These are phyloP conservation scores for Gila robusta DNA, from an alignment of 2,797 vertebrate genomes.

Conservation along the genomic window DNA sequence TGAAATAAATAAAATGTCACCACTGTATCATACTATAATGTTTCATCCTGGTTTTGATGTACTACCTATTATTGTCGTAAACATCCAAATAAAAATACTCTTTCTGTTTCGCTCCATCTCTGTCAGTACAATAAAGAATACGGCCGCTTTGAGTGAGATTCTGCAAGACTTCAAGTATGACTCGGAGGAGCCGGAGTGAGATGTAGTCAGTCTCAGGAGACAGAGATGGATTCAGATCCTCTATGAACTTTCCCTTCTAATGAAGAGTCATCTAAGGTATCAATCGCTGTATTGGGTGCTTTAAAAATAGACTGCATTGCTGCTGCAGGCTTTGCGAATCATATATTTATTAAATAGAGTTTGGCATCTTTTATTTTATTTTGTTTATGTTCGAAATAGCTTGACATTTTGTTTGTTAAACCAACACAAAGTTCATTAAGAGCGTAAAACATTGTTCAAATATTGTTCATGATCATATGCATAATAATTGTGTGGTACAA, in stretches of 20 bases:
- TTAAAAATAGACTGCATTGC: background rate
- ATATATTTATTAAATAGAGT: conserved; percentile 10
- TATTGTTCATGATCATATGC: background rate
- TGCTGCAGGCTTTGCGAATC: background rate
- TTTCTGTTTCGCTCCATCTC: background rate
- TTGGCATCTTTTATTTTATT: conserved; percentile 1
- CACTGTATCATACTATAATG: background rate
- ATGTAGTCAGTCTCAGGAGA: conserved; percentile 47
- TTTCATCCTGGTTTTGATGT: background rate
- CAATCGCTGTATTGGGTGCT: conserved; percentile 44
- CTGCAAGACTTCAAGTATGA: conserved; percentile 97
- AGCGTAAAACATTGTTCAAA: conserved; percentile 10
- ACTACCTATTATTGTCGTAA: background rate
- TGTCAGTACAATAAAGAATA: conserved; percentile 93
- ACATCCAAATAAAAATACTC: background rate
- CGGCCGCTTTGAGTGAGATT: conserved; percentile 92
- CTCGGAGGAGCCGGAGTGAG: conserved; percentile 89
- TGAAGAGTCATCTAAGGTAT: conserved; percentile 65
- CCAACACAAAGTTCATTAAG: background rate
- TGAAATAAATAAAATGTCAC: background rate
- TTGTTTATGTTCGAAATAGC: background rate
- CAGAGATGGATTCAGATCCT: conserved; percentile 57
- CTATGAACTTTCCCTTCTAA: conserved; percentile 38
- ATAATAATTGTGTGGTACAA: background rate
- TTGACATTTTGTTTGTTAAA: background rate